Conservation (phyloP, 2,888 invertebrate genomes). For the Sicus ferrugineus region DNA sequence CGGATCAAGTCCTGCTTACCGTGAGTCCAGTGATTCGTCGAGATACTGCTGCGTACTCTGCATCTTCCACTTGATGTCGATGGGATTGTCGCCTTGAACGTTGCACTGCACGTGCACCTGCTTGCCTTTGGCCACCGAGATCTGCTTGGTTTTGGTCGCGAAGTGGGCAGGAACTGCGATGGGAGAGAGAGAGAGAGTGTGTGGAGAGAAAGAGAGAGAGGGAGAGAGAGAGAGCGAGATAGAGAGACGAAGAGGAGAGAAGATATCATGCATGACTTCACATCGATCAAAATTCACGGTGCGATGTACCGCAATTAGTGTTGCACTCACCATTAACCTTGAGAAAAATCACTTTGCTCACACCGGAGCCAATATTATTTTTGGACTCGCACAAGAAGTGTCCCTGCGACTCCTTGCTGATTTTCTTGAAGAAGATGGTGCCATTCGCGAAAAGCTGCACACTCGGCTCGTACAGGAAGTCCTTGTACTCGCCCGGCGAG, state of each 20-base stretch:
- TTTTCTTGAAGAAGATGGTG: slow-evolving; percentile 81
- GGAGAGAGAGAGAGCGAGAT: slow-evolving; percentile 56
- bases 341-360: slow-evolving; percentile 89
- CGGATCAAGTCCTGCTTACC: too few relatives aligned
- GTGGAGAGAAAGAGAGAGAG: slow-evolving; percentile 51
- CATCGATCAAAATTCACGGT: too few relatives aligned
- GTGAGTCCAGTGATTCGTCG: slow-evolving; percentile 75
- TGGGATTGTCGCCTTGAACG: slow-evolving; percentile 86
- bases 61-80: slow-evolving; percentile 84
- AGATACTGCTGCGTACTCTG: slow-evolving; percentile 75
- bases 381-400: slow-evolving; percentile 93
- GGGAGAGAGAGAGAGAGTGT: slow-evolving; percentile 60
- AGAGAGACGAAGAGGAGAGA: slow-evolving; percentile 9
- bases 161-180: slow-evolving; percentile 80
- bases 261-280: too few relatives aligned
- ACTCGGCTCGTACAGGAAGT: slow-evolving; percentile 81
- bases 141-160: slow-evolving; percentile 81
- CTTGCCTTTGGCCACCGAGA: slow-evolving; percentile 83
- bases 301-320: not conserved
- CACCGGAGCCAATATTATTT: slow-evolving; percentile 88
- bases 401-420: slow-evolving; percentile 87
- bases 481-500: slow-evolving; percentile 82
- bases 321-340: slow-evolving; percentile 89
- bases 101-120: slow-evolving; percentile 86
- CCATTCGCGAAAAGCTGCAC: slow-evolving; percentile 83